A percentile compares a stretch with the other conserved stretches of the same genome.
phyloP scores from a whole-genome alignment of 1,140 invertebrate genomes.

The Listronotus oregonensis region DNA sequence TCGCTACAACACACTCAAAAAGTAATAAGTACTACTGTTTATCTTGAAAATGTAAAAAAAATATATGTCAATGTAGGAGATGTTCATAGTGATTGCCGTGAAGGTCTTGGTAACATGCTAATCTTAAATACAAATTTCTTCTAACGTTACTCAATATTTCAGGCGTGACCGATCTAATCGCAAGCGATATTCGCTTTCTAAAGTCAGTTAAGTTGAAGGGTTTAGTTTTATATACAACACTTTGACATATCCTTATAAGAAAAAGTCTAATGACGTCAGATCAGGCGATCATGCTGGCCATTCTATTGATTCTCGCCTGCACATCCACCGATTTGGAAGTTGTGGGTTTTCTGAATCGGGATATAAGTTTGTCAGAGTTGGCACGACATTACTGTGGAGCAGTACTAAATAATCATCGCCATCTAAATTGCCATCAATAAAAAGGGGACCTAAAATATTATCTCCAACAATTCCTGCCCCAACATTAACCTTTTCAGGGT shows the following conservation, averaged over 20 bases:
- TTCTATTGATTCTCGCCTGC: constrained; percentile 23
- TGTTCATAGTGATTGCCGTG: too few species aligned
- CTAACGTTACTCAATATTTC: constrained; percentile 28
- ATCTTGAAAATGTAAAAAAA: too few species aligned
- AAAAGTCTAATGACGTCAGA: constrained; percentile 27
- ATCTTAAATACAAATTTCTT: constrained; percentile 27
- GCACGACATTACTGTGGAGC: constrained; percentile 17
- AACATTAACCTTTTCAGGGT: constrained; percentile 30
- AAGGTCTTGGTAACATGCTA: constrained; percentile 31
- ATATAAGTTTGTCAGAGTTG: constrained; percentile 34
- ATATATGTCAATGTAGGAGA: too few species aligned
- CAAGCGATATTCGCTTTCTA: constrained; percentile 23
- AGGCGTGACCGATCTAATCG: constrained; percentile 27
- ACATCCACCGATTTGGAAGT: constrained; percentile 36
- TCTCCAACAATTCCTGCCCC: constrained; percentile 29
- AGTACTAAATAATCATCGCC: constrained; percentile 36
- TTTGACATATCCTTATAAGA: constrained; percentile 25
- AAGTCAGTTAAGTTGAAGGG: constrained; percentile 18
- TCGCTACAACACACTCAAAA: too few species aligned
- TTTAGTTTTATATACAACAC: constrained; percentile 23
- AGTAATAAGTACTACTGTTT: too few species aligned
- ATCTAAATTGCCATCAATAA: constrained; percentile 34
- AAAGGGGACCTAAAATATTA: constrained; percentile 28
- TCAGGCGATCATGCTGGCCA: constrained; percentile 29
- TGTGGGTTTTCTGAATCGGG: constrained; percentile 27